phyloP scores from a whole-genome alignment of 2,888 invertebrate genomes.

The Penaeus monodon region DNA sequence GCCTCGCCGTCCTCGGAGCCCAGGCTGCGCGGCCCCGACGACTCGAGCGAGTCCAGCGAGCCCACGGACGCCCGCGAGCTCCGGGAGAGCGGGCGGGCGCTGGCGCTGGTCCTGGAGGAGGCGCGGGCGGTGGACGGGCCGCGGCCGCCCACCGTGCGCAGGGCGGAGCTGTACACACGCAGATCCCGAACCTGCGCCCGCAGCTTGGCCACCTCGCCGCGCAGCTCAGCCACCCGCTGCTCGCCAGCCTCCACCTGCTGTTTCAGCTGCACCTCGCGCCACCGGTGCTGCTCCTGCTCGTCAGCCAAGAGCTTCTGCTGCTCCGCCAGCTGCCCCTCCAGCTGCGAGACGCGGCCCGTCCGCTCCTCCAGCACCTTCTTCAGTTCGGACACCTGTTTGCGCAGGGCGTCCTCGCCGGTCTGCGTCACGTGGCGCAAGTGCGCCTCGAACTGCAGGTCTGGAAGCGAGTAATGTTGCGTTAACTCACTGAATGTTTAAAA shows the following conservation, averaged over 20 bases:
- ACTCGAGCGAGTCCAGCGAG: constrained; percentile 52
- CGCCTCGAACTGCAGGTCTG: constrained; percentile 54
- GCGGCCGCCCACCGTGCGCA: constrained; percentile 41
- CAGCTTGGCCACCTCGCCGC: constrained; percentile 45
- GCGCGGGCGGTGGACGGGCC: constrained; percentile 12
- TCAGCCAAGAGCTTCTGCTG: constrained; percentile 33
- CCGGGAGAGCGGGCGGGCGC: constrained; percentile 34
- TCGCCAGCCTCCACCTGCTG: constrained; percentile 59
- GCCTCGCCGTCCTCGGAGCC: constrained; percentile 60
- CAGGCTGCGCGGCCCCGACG: constrained; percentile 49
- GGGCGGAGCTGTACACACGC: constrained; percentile 52
- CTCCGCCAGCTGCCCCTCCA: constrained; percentile 29
- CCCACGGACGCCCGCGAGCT: constrained; percentile 47
- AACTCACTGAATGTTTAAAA: background rate
- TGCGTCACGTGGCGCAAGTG: constrained; percentile 54
- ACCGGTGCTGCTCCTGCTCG: constrained; percentile 48
- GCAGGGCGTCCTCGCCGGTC: constrained; percentile 30
- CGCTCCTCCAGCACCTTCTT: constrained; percentile 39
- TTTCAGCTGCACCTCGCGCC: constrained; percentile 50
- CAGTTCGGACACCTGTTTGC: constrained; percentile 33
- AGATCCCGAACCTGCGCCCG: constrained; percentile 56
- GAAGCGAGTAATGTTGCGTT: background rate
- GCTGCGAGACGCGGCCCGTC: constrained; percentile 16
- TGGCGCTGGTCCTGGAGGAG: constrained; percentile 4
- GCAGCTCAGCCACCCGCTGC: constrained; percentile 43